Conservation (phyloP, 2,888 invertebrate species). For the Orthonychiurus folsomi region DNA sequence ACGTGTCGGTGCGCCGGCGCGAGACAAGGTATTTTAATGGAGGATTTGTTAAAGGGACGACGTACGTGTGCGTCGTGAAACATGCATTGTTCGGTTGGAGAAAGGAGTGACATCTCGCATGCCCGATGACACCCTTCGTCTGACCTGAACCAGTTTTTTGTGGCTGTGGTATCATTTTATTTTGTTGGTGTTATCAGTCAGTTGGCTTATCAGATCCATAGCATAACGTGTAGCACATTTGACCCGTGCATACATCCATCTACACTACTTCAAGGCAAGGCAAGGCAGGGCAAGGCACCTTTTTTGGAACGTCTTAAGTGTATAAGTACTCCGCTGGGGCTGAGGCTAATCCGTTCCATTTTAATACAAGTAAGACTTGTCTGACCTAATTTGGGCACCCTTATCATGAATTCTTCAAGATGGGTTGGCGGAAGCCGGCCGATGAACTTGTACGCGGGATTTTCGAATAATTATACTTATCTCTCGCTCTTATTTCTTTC, state of each 20-base stretch:
- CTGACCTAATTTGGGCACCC: neutral
- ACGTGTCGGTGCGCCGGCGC: neutral
- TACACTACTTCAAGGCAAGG: no score
- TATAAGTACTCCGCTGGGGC: neutral
- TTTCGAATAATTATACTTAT: no score
- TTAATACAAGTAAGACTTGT: neutral
- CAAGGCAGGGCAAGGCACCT: no score
- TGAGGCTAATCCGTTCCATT: neutral
- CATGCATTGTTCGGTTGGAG: neutral
- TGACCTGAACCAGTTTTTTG: neutral
- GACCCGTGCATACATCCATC: neutral
- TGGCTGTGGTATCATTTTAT: neutral
- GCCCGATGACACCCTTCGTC: neutral
- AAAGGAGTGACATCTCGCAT: conserved; percentile 1
- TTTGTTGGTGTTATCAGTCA: neutral
- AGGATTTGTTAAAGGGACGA: neutral
- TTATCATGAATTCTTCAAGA: neutral
- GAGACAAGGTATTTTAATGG: neutral
- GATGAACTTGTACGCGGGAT: no score
- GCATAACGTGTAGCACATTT: no score
- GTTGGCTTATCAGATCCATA: no score
- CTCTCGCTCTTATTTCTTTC: no score
- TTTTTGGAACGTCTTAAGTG: neutral
- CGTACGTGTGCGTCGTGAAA: no score
- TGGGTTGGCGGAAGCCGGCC: neutral